Evolutionary conservation across 2,797 vertebrate species (phyloP).

Genomic region (Malacoraja senta): DNA sequence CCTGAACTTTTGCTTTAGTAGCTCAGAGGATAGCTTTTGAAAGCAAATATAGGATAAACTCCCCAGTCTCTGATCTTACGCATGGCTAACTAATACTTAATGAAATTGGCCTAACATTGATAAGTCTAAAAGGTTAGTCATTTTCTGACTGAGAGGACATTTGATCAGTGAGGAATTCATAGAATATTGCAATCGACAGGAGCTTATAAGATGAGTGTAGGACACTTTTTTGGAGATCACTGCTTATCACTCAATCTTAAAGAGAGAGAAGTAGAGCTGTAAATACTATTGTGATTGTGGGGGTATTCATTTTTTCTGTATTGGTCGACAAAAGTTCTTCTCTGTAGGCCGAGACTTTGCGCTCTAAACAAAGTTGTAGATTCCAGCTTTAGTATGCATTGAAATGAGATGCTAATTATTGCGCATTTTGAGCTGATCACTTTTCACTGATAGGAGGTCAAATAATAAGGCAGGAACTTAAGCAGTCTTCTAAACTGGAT

Average conservation of each 20-base stretch:
- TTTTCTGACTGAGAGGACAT: not conserved
- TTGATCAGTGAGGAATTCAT: not conserved
- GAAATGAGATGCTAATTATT: slow-evolving; percentile 24
- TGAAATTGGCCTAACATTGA: not conserved
- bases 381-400: not conserved
- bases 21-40: not conserved
- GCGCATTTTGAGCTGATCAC: not conserved
- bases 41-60: not conserved
- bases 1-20: not conserved
- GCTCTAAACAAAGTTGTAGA: not conserved
- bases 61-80: not conserved
- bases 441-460: not conserved
- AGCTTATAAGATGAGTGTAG: not conserved
- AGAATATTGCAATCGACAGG: not conserved
- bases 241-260: not conserved
- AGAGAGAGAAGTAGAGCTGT: too few relatives aligned
- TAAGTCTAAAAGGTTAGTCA: not conserved
- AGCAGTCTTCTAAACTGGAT: not conserved
- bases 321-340: not conserved
- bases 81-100: not conserved
- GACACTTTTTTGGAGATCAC: not conserved
- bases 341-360: not conserved
- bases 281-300: not conserved
- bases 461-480: not conserved
- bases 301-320: not conserved